Conservation (phyloP, 1,140 invertebrate genomes). For the Parasteatoda tepidariorum region DNA sequence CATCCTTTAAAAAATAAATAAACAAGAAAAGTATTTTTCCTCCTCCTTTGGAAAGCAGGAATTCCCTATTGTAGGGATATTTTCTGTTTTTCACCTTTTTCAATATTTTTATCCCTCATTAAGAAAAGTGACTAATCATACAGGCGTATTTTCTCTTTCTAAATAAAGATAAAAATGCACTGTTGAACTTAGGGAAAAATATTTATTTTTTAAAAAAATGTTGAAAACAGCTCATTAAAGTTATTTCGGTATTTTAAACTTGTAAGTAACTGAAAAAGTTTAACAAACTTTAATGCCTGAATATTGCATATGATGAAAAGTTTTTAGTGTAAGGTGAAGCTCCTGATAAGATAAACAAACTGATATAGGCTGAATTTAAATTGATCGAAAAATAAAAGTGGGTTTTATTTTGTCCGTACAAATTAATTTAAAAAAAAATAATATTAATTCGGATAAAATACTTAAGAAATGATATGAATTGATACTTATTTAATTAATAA, state of each 20-base stretch:
- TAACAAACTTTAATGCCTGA: no score
- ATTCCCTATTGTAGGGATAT: slow-evolving; percentile 43
- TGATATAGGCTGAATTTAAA: no score
- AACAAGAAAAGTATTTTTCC: slow-evolving; percentile 32
- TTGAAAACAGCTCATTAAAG: slow-evolving; percentile 38
- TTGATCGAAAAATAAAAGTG: no score
- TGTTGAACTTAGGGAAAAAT: not conserved
- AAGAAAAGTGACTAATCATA: slow-evolving; percentile 48
- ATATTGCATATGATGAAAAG: no score
- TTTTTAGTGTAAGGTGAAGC: no score
- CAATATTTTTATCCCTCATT: slow-evolving; percentile 29
- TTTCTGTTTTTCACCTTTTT: slow-evolving; percentile 16
- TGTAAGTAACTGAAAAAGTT: not conserved
- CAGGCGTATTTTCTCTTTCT: not conserved
- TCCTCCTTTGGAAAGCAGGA: slow-evolving; percentile 40
- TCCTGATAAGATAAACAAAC: no score
- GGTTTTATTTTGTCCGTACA: no score
- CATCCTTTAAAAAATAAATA: no score
- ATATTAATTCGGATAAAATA: no score
- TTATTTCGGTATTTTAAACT: slow-evolving; percentile 20
- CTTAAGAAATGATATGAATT: no score
- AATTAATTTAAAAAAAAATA: no score
- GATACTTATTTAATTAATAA: no score
- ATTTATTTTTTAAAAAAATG: not conserved
- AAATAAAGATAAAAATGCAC: slow-evolving; percentile 17